Evolutionary conservation across 2,113 vertebrate genomes (phyloP).

Genomic region (Lucifuga dentata): DNA sequence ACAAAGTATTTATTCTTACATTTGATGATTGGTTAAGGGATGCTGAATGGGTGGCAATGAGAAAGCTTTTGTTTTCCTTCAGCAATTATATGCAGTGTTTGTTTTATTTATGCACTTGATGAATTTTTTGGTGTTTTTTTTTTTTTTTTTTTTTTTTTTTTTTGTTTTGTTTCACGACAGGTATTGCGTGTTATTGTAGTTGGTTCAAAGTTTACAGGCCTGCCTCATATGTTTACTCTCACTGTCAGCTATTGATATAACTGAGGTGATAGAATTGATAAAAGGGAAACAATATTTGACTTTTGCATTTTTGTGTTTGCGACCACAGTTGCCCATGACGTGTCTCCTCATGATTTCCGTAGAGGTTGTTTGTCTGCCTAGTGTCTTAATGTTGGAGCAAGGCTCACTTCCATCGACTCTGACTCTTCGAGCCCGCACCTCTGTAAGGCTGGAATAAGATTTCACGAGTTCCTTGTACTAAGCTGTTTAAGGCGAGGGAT

Average conservation of each 20-base stretch:
- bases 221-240: not conserved
- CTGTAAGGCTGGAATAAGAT: slow-evolving; percentile 75
- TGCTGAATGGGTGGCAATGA: too few relatives aligned
- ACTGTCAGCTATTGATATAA: slow-evolving; percentile 19
- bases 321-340: not conserved
- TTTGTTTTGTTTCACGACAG: not conserved
- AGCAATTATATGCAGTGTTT: not conserved
- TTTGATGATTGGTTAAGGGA: not conserved
- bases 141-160: not conserved
- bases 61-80: slow-evolving; percentile 11
- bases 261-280: slow-evolving; percentile 5
- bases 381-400: not conserved
- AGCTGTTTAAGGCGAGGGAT: slow-evolving; percentile 80
- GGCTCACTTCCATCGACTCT: slow-evolving; percentile 46
- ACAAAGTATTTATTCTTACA: slow-evolving; percentile 67
- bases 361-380: not conserved
- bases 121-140: not conserved
- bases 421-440: slow-evolving; percentile 55
- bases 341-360: not conserved
- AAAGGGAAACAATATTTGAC: not conserved
- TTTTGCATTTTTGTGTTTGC: not conserved
- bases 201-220: slow-evolving; percentile 34
- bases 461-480: slow-evolving; percentile 75
- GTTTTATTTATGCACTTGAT: not conserved
- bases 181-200: slow-evolving; percentile 3